Conservation (phyloP, 1,140 invertebrate genomes). For the Phocides pigmalion region DNA sequence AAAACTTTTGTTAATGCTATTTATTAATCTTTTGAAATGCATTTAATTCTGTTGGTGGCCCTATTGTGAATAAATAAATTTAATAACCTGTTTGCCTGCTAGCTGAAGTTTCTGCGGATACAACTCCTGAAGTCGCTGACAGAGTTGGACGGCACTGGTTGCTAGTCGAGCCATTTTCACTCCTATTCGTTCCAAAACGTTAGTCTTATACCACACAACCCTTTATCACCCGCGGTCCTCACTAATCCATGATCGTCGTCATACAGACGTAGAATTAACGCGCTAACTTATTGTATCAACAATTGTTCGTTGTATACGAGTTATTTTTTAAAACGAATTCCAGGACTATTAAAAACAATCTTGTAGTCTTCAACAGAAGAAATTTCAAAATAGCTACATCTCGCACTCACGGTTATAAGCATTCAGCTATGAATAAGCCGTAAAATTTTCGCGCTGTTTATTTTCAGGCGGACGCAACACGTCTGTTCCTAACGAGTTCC, state of each 20-base stretch:
- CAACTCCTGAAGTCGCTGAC: constrained; percentile 68
- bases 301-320: background rate
- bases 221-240: background rate
- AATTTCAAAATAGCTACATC: too few species aligned
- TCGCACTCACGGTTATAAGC: background rate
- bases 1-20: too few species aligned
- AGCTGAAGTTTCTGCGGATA: constrained; percentile 67
- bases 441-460: constrained; percentile 3
- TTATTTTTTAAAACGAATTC: background rate
- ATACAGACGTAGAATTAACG: too few species aligned
- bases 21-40: too few species aligned
- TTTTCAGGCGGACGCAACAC: background rate
- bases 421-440: background rate
- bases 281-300: constrained; percentile 4
- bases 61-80: background rate
- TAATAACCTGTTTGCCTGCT: constrained; percentile 58
- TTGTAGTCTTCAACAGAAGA: too few species aligned
- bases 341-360: background rate
- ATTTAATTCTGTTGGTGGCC: too few species aligned
- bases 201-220: background rate
- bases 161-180: constrained; percentile 61
- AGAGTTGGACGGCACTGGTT: constrained; percentile 64
- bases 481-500: background rate
- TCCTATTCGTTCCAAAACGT: background rate
- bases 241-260: background rate